phyloP scores from a whole-genome alignment of 2,113 vertebrate genomes.

The Furnarius figulus region DNA sequence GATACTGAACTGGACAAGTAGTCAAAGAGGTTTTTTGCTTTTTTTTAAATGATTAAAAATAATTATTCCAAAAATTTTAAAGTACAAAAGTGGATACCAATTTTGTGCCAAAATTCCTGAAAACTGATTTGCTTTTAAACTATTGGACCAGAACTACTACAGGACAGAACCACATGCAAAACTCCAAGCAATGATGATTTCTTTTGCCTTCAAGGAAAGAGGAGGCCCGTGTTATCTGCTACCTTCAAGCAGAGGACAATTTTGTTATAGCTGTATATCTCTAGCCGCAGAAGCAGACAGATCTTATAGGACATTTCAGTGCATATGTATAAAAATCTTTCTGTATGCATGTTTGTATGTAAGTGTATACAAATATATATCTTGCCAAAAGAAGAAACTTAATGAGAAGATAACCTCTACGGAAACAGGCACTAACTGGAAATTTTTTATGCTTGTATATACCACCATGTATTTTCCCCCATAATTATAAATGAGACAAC shows the following conservation, averaged over 20 bases:
- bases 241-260: not conserved
- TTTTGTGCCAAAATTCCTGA: not conserved
- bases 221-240: not conserved
- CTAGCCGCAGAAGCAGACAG: not conserved
- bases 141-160: not conserved
- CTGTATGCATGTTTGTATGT: not conserved
- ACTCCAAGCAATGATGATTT: not conserved
- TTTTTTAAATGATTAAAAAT: not conserved
- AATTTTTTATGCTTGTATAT: not conserved
- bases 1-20: not conserved
- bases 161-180: not conserved
- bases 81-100: not conserved
- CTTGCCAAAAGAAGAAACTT: not conserved
- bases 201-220: not conserved
- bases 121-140: not conserved
- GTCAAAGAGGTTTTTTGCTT: not conserved
- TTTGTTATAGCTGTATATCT: not conserved
- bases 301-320: not conserved
- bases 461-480: not conserved
- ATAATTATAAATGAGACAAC: not conserved
- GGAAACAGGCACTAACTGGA: not conserved
- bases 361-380: not conserved
- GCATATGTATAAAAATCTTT: not conserved
- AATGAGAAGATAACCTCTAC: not conserved
- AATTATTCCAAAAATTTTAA: not conserved